Evolutionary conservation across 1,140 invertebrate species (phyloP), one percentile per base, ranked within the genome.

Genomic region (Temnothorax nylanderi): DNA sequence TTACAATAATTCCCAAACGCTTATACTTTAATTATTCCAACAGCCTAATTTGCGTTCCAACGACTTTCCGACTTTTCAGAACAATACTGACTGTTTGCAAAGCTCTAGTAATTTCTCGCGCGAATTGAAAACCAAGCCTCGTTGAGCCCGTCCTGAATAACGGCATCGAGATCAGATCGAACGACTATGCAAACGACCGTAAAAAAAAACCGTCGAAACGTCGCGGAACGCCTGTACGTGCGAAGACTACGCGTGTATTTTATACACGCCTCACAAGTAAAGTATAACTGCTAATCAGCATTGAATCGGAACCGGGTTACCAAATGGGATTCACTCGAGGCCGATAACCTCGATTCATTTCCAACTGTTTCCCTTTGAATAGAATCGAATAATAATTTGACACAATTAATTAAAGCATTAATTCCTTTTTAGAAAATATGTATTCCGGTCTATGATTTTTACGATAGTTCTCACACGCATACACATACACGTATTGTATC

Each of bases 221-320:
- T 10, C n/a, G 21, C 16, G 51, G 60, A 65, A 65, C 13, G 56
- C 21, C 16, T 58, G 44, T 67, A 84, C 76, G 76, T 80, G 75
- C 26, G 41, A 49, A 37, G 85, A 69, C 44, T 51, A 41, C 54
- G 7, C 13, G 60, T 21, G 71, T 54, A 60, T n/a, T 64, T 69
- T 49, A 62, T 56, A 74, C 18, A 72, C 56, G 51, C 58, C 18
- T 56, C 64, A 37, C 60, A 54, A 51, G 54, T 77, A n/a, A 58
- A 74, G 16, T 82, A 71, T 92, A 93, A 93, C 92, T 91, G 92
- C 93, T 93, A 93, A 93, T 93, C 86, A 74, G 87, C 72, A 88
- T 92, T 91, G 87, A 76, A 80, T 65, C 75, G 77, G 49, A 93
- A 91, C 86, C 90, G 82, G 90, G 91, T 93, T 90, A 92, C 69